phyloP scores from a whole-genome alignment of 2,797 vertebrate species.

The Periparus ater region DNA sequence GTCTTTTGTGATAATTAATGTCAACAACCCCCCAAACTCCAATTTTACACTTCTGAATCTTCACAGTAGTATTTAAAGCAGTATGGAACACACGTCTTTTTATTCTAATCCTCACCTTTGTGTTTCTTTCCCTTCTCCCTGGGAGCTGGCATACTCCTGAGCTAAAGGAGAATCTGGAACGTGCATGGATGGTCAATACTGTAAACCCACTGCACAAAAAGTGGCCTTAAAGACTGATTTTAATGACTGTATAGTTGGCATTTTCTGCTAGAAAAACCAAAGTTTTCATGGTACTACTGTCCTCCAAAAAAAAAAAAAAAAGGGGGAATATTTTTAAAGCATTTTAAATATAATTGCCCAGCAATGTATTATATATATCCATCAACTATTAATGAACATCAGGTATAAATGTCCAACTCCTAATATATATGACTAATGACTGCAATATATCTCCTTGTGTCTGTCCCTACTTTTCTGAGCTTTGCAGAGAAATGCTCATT shows the following conservation, averaged over 20 bases:
- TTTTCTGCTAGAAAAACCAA: not conserved
- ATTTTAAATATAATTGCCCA: conserved; percentile 2
- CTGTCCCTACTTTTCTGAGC: not conserved
- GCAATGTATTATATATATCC: not conserved
- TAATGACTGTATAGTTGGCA: not conserved
- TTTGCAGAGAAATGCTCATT: not conserved
- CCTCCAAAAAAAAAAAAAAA: not conserved
- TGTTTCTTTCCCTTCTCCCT: not conserved
- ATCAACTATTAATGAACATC: conserved; percentile 50
- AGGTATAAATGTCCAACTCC: conserved; percentile 36
- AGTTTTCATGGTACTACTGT: not conserved
- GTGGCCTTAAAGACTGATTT: not conserved
- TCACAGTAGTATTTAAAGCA: not conserved
- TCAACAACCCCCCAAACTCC: not conserved
- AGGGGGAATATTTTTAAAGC: not conserved
- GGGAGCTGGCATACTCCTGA: not conserved
- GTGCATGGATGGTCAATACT: not conserved
- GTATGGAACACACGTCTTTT: not conserved
- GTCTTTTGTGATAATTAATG: not conserved
- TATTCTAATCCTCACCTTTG: not conserved
- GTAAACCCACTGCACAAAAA: not conserved
- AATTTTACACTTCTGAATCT: not conserved
- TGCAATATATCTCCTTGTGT: conserved; percentile 10
- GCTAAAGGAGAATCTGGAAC: not conserved
- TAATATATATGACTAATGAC: conserved; percentile 27